phyloP scores from a whole-genome alignment of 1,140 invertebrate species.

The Drosophila ficusphila region DNA sequence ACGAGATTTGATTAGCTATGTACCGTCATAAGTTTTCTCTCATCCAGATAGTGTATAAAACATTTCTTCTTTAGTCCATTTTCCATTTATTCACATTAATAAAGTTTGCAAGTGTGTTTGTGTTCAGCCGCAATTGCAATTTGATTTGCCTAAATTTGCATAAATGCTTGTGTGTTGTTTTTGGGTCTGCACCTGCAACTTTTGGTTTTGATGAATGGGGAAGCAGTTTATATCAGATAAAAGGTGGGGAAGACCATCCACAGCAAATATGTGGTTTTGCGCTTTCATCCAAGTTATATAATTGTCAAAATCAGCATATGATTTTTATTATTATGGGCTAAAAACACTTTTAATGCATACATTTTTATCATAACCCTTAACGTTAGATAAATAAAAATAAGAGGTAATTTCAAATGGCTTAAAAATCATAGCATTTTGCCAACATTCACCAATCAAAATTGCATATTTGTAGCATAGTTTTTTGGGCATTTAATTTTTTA shows the following conservation, averaged over 20 bases:
- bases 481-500: constrained; percentile 1
- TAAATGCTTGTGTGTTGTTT: constrained; percentile 41
- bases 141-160: constrained; percentile 58
- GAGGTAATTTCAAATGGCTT: no score
- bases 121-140: constrained; percentile 45
- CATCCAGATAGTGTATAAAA: not conserved
- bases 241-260: not conserved
- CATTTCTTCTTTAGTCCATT: not conserved
- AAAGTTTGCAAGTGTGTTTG: constrained; percentile 27
- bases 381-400: no score
- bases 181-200: constrained; percentile 24
- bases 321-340: no score
- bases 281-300: constrained; percentile 7
- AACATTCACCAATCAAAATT: not conserved
- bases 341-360: no score
- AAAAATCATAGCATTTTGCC: no score
- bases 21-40: not conserved
- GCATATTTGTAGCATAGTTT: constrained; percentile 20
- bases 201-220: constrained; percentile 40
- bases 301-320: not conserved
- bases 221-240: constrained; percentile 21
- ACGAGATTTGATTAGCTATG: constrained; percentile 7
- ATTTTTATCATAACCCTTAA: no score
- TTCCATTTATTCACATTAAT: constrained; percentile 39
- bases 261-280: not conserved